Evolutionary conservation across 2,888 invertebrate genomes (phyloP).

Genomic region (Myathropa florea): DNA sequence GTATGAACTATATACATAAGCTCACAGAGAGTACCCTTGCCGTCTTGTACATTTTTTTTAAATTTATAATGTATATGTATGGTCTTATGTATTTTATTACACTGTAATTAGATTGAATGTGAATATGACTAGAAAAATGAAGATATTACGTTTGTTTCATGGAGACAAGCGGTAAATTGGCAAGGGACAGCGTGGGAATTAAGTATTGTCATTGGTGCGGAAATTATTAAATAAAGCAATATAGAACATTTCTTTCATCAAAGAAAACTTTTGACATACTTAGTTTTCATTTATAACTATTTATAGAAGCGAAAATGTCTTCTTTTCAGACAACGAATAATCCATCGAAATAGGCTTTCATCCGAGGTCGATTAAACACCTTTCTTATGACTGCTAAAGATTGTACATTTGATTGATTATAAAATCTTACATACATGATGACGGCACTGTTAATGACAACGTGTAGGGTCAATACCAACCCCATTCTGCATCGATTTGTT

Average conservation of each 20-base stretch:
- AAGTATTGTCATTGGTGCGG: constrained; percentile 26
- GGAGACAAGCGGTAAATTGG: neutral
- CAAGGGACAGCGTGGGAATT: constrained; percentile 9
- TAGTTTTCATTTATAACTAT: neutral
- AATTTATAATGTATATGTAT: constrained; percentile 17
- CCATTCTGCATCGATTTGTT: no score
- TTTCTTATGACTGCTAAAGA: no score
- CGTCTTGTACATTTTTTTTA: constrained; percentile 11
- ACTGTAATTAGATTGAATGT: constrained; percentile 41
- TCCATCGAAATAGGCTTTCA: no score
- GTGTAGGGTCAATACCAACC: no score
- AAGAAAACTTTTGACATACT: neutral
- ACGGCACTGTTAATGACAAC: no score
- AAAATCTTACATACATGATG: no score
- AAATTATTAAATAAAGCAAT: constrained; percentile 45
- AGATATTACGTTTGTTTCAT: constrained; percentile 34
- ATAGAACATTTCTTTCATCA: constrained; percentile 8
- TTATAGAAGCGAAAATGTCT: no score
- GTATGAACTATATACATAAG: constrained; percentile 6
- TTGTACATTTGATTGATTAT: no score
- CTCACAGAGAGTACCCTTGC: constrained; percentile 16
- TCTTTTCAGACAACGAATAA: no score
- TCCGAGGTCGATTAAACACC: no score
- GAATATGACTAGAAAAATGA: constrained; percentile 50
- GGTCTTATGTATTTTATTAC: constrained; percentile 17